These are phyloP conservation scores for Syncerus caffer DNA, from an alignment of 2,797 vertebrate species.

Conservation along the genomic window DNA sequence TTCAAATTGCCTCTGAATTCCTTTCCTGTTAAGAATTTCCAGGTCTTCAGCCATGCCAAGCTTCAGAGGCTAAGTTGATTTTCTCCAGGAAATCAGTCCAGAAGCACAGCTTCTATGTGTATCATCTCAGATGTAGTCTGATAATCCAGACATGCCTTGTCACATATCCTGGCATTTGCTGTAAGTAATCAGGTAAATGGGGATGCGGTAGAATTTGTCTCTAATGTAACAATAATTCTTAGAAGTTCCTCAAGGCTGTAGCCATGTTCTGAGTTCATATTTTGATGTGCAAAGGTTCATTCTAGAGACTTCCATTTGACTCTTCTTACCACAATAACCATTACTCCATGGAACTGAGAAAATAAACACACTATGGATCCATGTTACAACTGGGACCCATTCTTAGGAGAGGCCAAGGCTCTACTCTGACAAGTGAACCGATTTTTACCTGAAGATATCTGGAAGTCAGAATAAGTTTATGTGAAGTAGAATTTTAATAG, in stretches of 20 bases:
- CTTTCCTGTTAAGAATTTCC: not conserved
- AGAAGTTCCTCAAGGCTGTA: not conserved
- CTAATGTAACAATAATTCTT: not conserved
- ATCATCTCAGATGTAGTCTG: too few relatives aligned
- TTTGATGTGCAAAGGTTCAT: not conserved
- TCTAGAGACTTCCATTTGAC: not conserved
- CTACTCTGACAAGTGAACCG: not conserved
- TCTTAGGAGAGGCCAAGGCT: not conserved
- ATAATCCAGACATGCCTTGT: not conserved
- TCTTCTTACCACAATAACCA: not conserved
- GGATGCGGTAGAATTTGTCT: accelerated
- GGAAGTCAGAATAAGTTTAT: not conserved
- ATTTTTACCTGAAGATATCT: not conserved
- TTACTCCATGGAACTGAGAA: not conserved
- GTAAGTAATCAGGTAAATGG: not conserved
- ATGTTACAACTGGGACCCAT: not conserved
- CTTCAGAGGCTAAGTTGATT: not conserved
- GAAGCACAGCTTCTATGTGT: not conserved
- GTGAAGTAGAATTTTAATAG: not conserved
- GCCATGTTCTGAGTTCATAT: not conserved
- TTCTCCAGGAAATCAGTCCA: not conserved
- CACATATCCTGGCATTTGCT: not conserved
- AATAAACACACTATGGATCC: not conserved
- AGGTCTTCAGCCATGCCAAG: too few relatives aligned
- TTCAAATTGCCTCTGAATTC: not conserved